Percentiles rank a stretch among this genome's conserved stretches.
Evolutionary conservation across 2,888 invertebrate species (phyloP).

Genomic region (Lapara coniferarum): DNA sequence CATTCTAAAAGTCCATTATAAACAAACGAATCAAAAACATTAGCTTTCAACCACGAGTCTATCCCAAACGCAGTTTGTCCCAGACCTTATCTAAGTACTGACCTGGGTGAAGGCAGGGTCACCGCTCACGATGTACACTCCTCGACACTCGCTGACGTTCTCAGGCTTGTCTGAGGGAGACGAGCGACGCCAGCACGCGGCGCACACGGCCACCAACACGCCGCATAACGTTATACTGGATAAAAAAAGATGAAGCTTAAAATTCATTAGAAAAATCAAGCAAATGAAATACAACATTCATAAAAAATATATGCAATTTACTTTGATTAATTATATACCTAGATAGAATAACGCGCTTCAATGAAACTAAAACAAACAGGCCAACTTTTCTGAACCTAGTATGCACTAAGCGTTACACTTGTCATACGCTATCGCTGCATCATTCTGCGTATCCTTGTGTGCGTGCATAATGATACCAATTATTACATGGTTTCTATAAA

Average conservation of each 20-base stretch:
- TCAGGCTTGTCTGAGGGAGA: conserved; percentile 67
- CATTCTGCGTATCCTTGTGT: too few species aligned
- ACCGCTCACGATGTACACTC: conserved; percentile 73
- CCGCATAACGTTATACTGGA: conserved; percentile 90
- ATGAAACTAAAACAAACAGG: too few species aligned
- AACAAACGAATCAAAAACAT: neutral
- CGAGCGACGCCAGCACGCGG: conserved; percentile 88
- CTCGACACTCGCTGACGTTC: conserved; percentile 58
- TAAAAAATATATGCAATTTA: too few species aligned
- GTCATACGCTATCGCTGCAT: too few species aligned
- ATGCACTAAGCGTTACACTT: too few species aligned
- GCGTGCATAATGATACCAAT: too few species aligned
- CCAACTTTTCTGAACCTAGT: too few species aligned
- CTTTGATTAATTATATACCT: too few species aligned
- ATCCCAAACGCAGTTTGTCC: neutral
- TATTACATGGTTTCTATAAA: too few species aligned
- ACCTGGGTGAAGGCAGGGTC: conserved; percentile 69
- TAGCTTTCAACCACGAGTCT: neutral
- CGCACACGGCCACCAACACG: conserved; percentile 89
- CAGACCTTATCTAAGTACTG: neutral
- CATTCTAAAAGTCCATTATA: neutral
- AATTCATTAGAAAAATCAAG: neutral
- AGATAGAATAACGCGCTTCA: too few species aligned
- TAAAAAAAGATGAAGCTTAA: conserved; percentile 43
- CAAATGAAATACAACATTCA: too few species aligned